These are phyloP conservation scores for Parnassius orleans DNA, from an alignment of 2,888 invertebrate species.

Conservation along the genomic window DNA sequence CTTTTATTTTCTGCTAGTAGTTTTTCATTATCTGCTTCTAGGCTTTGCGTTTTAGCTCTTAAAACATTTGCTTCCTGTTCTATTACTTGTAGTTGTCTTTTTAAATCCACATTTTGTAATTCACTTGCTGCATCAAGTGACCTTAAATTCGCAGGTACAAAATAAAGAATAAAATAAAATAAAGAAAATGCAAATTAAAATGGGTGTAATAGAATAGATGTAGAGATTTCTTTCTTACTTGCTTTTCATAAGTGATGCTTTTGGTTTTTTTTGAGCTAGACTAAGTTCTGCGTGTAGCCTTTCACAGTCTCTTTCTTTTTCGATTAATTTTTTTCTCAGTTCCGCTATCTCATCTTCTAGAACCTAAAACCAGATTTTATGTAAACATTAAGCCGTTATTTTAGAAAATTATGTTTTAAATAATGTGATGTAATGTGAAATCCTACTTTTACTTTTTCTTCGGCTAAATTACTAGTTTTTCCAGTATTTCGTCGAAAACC, in stretches of 20 bases:
- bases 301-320: slow-evolving; percentile 91
- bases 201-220: neutral
- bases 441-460: slow-evolving; percentile 84
- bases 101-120: slow-evolving; percentile 84
- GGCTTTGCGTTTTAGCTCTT: slow-evolving; percentile 83
- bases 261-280: slow-evolving; percentile 82
- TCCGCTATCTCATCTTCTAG: slow-evolving; percentile 88
- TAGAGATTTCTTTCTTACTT: slow-evolving; percentile 73
- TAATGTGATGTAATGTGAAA: neutral
- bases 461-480: slow-evolving; percentile 79
- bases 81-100: slow-evolving; percentile 87
- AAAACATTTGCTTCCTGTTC: slow-evolving; percentile 88
- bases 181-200: neutral
- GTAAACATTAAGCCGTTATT: neutral
- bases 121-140: slow-evolving; percentile 80
- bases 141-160: slow-evolving; percentile 50
- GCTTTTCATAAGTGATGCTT: slow-evolving; percentile 82
- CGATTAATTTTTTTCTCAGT: slow-evolving; percentile 87
- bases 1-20: slow-evolving; percentile 87
- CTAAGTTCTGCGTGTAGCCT: slow-evolving; percentile 86
- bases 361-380: slow-evolving; percentile 60
- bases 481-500: slow-evolving; percentile 53
- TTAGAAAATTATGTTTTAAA: no score
- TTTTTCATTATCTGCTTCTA: slow-evolving; percentile 89
- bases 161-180: slow-evolving; percentile 21